Percentiles rank a stretch among this genome's conserved stretches.
These are phyloP conservation scores for Seladonia tumulorum DNA, from an alignment of 2,888 invertebrate genomes.

Conservation along the genomic window DNA sequence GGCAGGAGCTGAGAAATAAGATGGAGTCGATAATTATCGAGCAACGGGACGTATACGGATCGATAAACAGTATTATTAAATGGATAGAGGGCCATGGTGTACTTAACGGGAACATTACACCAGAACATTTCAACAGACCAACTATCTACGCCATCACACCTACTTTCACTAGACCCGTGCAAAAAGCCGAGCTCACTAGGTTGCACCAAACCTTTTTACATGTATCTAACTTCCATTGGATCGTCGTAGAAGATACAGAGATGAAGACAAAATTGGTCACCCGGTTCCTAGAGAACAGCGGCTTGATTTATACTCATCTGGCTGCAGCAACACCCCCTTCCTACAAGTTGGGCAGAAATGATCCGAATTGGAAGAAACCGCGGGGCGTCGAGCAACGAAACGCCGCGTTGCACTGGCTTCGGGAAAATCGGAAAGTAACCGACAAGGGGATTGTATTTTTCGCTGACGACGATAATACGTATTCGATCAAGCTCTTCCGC, in stretches of 20 bases:
- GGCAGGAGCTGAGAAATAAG: constrained; percentile 48
- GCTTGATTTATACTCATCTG: constrained; percentile 89
- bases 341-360: constrained; percentile 88
- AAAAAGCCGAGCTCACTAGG: constrained; percentile 97
- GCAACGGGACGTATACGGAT: constrained; percentile 42
- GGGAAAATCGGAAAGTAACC: constrained; percentile 87
- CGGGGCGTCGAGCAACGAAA: constrained; percentile 97
- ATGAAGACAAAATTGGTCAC: constrained; percentile 89
- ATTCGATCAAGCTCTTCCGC: constrained; percentile 94
- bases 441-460: constrained; percentile 94
- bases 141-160: constrained; percentile 96
- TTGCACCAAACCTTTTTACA: constrained; percentile 94
- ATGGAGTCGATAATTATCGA: constrained; percentile 49
- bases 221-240: constrained; percentile 96
- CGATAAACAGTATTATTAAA: constrained; percentile 52
- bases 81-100: constrained; percentile 54
- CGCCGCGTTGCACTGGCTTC: constrained; percentile 92
- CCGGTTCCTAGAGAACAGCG: constrained; percentile 89
- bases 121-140: constrained; percentile 82
- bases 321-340: constrained; percentile 89
- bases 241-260: constrained; percentile 94
- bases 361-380: constrained; percentile 91
- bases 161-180: constrained; percentile 94
- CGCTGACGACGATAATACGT: constrained; percentile 99
- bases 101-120: constrained; percentile 3